Percentiles rank a stretch among this genome's conserved stretches.
Conservation (phyloP, 2,797 vertebrate species). For the Chromobotia macracanthus region DNA sequence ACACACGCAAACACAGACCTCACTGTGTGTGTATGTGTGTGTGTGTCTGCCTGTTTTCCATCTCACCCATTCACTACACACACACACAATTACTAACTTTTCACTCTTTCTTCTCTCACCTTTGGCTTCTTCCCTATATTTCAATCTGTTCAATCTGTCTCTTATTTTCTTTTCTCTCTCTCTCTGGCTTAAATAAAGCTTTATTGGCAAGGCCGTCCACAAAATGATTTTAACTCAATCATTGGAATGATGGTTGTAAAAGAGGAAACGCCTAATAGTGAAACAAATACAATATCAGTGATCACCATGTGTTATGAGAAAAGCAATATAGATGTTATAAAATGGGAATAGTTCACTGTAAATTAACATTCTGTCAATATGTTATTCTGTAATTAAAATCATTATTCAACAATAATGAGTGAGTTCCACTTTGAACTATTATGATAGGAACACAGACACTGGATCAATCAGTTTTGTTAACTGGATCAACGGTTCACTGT, state of each 20-base stretch:
- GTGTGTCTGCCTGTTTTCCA: slow-evolving; percentile 32
- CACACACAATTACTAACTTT: slow-evolving; percentile 22
- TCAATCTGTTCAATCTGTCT: not conserved
- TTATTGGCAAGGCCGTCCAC: not conserved
- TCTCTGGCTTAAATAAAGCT: slow-evolving; percentile 5
- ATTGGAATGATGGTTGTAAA: not conserved
- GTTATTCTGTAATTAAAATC: too few species aligned
- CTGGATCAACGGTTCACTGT: not conserved
- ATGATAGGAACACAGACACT: not conserved
- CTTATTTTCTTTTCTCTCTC: not conserved
- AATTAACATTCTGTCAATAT: too few species aligned
- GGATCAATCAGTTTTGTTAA: not conserved
- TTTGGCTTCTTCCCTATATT: not conserved
- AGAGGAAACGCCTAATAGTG: not conserved
- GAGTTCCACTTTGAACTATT: too few species aligned
- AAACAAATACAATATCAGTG: not conserved
- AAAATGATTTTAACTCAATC: not conserved
- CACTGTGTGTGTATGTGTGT: slow-evolving; percentile 13
- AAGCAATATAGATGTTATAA: not conserved
- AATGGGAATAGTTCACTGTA: not conserved
- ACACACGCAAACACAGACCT: not conserved
- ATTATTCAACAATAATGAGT: too few species aligned
- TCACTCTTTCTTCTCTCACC: not conserved
- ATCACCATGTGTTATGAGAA: not conserved
- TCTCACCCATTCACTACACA: slow-evolving; percentile 3